Evolutionary conservation across 2,888 invertebrate genomes (phyloP).

Genomic region (Eurois occulta): DNA sequence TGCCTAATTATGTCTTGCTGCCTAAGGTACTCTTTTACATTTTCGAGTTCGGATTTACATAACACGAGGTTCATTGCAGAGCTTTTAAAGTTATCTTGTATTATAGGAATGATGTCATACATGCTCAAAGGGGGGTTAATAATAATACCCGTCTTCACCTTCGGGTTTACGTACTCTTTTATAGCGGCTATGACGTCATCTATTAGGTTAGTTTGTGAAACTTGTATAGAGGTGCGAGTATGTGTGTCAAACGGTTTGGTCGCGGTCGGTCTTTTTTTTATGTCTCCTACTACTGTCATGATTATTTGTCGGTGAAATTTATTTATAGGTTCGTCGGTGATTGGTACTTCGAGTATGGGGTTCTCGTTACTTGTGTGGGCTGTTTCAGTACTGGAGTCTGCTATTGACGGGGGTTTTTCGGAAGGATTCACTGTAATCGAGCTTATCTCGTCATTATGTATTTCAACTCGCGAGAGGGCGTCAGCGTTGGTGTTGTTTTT

Average conservation of each 20-base stretch:
- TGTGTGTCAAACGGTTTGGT: slow-evolving; percentile 12
- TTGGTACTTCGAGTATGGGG: slow-evolving; percentile 1
- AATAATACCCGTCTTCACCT: slow-evolving; percentile 19
- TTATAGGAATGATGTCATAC: slow-evolving; percentile 43
- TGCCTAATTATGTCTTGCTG: slow-evolving; percentile 19
- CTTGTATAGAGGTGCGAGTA: slow-evolving; percentile 1
- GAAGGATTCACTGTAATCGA: not conserved
- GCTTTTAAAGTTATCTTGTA: slow-evolving; percentile 46
- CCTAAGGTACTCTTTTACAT: slow-evolving; percentile 14
- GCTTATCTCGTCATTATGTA: slow-evolving; percentile 9
- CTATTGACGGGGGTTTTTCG: not conserved
- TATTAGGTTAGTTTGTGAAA: slow-evolving; percentile 13
- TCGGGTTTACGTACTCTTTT: slow-evolving; percentile 14
- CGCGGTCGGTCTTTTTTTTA: too few relatives aligned
- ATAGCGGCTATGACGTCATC: slow-evolving; percentile 16
- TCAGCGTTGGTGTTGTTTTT: too few relatives aligned
- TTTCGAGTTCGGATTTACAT: not conserved
- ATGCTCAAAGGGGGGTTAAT: slow-evolving; percentile 19
- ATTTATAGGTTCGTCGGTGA: not conserved
- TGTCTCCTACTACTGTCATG: too few relatives aligned
- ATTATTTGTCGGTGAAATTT: not conserved
- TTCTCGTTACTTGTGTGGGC: not conserved
- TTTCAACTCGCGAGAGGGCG: too few relatives aligned
- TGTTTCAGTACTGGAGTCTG: not conserved
- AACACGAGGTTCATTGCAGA: slow-evolving; percentile 38